Evolutionary conservation across 2,113 vertebrate genomes (phyloP).

Genomic region (Semnornis frantzii): DNA sequence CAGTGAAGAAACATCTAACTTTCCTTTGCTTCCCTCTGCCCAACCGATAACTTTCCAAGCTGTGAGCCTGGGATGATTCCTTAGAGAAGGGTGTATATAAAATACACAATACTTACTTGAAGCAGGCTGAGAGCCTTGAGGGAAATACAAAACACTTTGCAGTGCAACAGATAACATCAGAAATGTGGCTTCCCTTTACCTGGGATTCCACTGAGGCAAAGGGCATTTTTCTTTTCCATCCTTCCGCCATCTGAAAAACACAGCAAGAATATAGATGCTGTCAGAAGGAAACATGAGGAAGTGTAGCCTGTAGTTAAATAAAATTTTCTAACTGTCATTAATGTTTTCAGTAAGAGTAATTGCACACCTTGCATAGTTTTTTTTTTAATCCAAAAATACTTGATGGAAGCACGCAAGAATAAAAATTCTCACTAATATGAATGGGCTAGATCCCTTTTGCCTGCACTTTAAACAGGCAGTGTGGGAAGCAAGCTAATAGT

Average conservation of each 20-base stretch:
- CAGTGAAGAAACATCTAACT: background rate
- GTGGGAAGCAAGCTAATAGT: background rate
- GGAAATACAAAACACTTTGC: background rate
- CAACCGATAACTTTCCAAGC: background rate
- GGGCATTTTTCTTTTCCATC: background rate
- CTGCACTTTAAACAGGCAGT: background rate
- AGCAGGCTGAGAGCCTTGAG: conserved; percentile 4
- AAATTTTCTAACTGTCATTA: too few species aligned
- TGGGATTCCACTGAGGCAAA: background rate
- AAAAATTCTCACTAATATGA: background rate
- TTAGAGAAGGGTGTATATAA: conserved; percentile 24
- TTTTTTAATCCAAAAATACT: background rate
- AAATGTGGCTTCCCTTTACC: background rate
- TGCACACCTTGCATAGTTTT: background rate
- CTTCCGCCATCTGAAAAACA: background rate
- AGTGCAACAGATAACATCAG: conserved; percentile 13
- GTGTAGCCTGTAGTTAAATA: background rate
- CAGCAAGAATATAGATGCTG: background rate
- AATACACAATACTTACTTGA: background rate
- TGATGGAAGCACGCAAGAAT: background rate
- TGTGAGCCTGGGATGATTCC: background rate
- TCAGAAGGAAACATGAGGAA: background rate
- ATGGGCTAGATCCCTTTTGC: background rate
- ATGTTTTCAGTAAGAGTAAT: background rate
- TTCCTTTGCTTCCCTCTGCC: background rate